phyloP scores from a whole-genome alignment of 2,113 vertebrate species.

The Tyto alba region DNA sequence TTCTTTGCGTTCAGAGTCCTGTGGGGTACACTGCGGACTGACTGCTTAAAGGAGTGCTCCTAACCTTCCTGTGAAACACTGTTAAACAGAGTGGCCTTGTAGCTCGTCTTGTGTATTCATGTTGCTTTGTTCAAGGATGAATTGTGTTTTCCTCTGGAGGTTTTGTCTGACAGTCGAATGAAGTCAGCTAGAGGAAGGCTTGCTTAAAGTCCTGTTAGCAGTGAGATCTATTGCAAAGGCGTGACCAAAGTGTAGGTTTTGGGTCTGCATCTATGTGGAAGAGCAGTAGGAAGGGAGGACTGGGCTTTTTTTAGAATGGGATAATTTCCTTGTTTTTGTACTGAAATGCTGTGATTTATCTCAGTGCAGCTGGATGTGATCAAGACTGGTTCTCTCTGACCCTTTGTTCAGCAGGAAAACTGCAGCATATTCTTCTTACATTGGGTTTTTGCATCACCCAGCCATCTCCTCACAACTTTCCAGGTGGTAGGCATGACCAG shows the following conservation, averaged over 20 bases:
- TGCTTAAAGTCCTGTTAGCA: not conserved
- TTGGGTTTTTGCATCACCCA: not conserved
- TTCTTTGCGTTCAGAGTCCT: not conserved
- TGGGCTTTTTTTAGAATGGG: not conserved
- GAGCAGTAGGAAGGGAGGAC: not conserved
- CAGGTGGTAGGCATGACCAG: not conserved
- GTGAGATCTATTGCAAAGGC: not conserved
- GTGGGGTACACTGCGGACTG: not conserved
- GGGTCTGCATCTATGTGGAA: not conserved
- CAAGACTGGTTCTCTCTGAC: not conserved
- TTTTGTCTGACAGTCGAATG: fast-evolving
- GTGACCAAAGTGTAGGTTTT: not conserved
- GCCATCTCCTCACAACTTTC: not conserved
- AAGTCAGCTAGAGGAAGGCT: not conserved
- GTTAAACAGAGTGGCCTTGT: not conserved
- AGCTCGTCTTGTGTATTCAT: not conserved
- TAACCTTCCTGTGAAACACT: not conserved
- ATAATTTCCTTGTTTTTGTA: not conserved
- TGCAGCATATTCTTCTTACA: not conserved
- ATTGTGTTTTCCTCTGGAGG: not conserved
- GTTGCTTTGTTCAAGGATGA: not conserved
- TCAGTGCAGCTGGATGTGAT: not conserved
- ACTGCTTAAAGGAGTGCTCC: not conserved
- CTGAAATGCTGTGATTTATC: not conserved
- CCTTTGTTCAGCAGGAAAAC: not conserved